Evolutionary conservation across 2,113 vertebrate species (phyloP), one percentile per base, ranked within the genome.

Genomic region (Diadophis punctatus): DNA sequence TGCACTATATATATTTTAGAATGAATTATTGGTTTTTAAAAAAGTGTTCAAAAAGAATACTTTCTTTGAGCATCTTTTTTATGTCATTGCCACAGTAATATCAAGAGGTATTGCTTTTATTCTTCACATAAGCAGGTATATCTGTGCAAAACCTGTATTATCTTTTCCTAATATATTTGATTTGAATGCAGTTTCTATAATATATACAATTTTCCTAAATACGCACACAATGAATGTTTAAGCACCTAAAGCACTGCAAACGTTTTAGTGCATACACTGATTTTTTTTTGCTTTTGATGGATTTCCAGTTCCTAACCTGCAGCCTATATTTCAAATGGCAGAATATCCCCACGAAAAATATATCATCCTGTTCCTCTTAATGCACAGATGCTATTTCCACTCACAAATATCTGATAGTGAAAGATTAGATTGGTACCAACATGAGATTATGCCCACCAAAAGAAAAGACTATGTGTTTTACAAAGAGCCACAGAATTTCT

Each of bases 401-500:
- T 22, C 51, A 87, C 49, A n/a, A 2, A n/a, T 30, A 87, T 49
- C 48, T n/a, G 48, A 30, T 51, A 51, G 48, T 87, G 86, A 14
- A 68, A n/a, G 63, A 51, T 52, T 8, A 34, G 51, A 88, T 34
- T 53, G 51, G 16, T 53, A 18, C 16, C n/a, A 22, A 39, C 7
- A 30, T 34, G 8, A 30, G 1, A 27, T 51, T 87, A 51, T 53
- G 11, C n/a, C 10, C 52, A 52, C n/a, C 30, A 39, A 34, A 7
- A 85, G 89, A 30, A 95, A 52, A 48, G 49, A 48, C 39, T 68
- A 27, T 39, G 9, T 8, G 12, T 68, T 94, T 92, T 90, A 2
- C 8, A 56, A 91, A 94, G 95, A 86, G n/a, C 30, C 12, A 68
- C 63, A 68, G 63, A 68, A 68, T 16, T 30, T 68, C 12, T 68